phyloP scores from a whole-genome alignment of 2,797 vertebrate species.

The Tadarida brasiliensis region DNA sequence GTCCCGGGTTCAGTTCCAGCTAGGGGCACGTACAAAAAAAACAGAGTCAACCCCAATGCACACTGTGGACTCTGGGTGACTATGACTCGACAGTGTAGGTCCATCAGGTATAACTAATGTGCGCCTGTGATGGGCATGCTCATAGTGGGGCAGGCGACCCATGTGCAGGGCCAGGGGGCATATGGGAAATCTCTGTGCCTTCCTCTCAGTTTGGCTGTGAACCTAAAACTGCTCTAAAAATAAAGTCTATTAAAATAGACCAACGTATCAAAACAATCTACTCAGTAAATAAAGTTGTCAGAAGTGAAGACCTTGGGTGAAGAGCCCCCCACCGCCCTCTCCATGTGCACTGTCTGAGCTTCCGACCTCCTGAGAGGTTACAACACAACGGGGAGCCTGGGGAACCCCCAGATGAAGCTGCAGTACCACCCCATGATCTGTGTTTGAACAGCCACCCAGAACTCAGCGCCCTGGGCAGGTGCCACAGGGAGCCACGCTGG shows the following conservation, averaged over 20 bases:
- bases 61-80: no score
- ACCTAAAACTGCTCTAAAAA: neutral
- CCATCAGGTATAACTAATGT: no score
- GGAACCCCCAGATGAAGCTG: neutral
- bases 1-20: no score
- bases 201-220: neutral
- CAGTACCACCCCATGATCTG: neutral
- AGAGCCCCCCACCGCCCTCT: neutral
- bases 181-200: no score
- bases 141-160: fast-evolving
- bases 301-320: neutral
- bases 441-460: neutral
- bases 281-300: neutral
- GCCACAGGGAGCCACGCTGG: neutral
- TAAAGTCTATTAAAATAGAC: neutral
- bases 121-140: neutral
- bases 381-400: neutral
- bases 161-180: fast-evolving
- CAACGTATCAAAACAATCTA: neutral
- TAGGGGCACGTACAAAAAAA: no score
- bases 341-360: neutral
- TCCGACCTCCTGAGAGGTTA: neutral
- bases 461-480: neutral
- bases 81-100: no score
- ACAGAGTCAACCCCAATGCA: no score